These are phyloP conservation scores for Trachelipus rathkii DNA, from an alignment of 1,140 invertebrate species.

Conservation along the genomic window DNA sequence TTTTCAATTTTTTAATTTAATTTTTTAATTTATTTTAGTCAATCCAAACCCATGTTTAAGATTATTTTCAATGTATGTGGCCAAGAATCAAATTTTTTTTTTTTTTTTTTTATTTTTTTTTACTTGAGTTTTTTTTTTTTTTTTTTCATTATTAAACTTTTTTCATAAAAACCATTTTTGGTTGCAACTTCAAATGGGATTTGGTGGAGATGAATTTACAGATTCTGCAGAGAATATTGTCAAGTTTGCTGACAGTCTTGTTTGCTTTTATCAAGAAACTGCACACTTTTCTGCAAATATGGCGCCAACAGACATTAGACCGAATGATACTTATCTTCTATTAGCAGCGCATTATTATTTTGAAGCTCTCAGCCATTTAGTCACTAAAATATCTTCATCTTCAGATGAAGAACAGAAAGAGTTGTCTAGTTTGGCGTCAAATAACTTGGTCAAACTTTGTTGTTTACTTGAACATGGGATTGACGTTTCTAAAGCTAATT, in stretches of 20 bases:
- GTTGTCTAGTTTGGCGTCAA: neutral
- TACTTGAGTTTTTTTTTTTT: too few relatives aligned
- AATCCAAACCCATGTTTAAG: too few relatives aligned
- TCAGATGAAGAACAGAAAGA: neutral
- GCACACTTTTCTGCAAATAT: constrained; percentile 26
- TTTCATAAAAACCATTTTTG: constrained; percentile 21
- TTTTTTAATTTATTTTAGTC: too few relatives aligned
- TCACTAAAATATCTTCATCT: neutral
- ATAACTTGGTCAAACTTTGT: constrained; percentile 26
- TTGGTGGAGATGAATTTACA: constrained; percentile 22
- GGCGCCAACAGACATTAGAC: constrained; percentile 36
- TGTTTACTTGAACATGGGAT: constrained; percentile 37
- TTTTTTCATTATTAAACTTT: too few relatives aligned
- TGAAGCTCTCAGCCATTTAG: constrained; percentile 14
- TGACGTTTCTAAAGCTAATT: constrained; percentile 36
- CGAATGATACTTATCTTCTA: constrained; percentile 34
- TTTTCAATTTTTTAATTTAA: too few relatives aligned
- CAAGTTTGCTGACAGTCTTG: constrained; percentile 28
- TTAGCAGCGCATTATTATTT: constrained; percentile 32
- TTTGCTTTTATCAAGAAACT: constrained; percentile 23
- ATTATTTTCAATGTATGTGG: too few relatives aligned
- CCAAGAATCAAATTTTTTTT: too few relatives aligned
- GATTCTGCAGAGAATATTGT: neutral
- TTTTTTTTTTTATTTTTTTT: too few relatives aligned
- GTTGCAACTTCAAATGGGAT: constrained; percentile 24